Evolutionary conservation across 2,113 vertebrate species (phyloP).

Genomic region (Meriones unguiculatus): DNA sequence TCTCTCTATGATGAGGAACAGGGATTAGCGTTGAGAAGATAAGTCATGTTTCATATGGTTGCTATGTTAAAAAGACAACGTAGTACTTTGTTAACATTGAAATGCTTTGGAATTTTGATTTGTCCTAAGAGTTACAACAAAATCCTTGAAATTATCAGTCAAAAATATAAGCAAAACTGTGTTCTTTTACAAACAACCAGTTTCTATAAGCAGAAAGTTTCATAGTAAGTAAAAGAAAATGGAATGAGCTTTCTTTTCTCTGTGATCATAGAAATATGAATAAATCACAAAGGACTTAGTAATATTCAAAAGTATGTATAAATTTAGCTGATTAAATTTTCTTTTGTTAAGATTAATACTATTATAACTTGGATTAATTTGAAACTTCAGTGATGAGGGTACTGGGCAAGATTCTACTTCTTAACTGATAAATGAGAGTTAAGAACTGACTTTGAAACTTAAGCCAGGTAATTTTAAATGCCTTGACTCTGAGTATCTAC

Average conservation of each 20-base stretch:
- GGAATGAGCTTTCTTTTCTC: background rate
- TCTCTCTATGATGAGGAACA: conserved; percentile 19
- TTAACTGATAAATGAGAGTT: background rate
- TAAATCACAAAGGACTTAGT: conserved; percentile 29
- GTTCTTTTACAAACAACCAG: conserved; percentile 31
- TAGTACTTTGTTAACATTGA: conserved; percentile 15
- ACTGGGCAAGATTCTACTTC: background rate
- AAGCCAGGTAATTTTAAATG: background rate
- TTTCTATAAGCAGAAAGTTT: conserved; percentile 39
- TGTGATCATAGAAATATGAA: conserved; percentile 36
- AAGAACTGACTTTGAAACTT: conserved; percentile 14
- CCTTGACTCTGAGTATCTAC: background rate
- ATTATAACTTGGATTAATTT: conserved; percentile 27
- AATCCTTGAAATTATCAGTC: background rate
- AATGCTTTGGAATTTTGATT: conserved; percentile 4
- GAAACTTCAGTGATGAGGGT: conserved; percentile 17
- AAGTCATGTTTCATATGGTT: conserved; percentile 6
- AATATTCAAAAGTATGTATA: conserved; percentile 10
- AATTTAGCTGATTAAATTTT: background rate
- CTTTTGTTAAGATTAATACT: background rate
- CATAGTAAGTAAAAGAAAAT: background rate
- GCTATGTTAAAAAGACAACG: background rate
- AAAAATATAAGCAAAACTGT: background rate
- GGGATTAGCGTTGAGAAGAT: background rate
- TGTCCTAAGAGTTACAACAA: conserved; percentile 25